A percentile compares a stretch with the other conserved stretches of the same genome.
Evolutionary conservation across 2,797 vertebrate genomes (phyloP).

Genomic region (Spheniscus humboldti): DNA sequence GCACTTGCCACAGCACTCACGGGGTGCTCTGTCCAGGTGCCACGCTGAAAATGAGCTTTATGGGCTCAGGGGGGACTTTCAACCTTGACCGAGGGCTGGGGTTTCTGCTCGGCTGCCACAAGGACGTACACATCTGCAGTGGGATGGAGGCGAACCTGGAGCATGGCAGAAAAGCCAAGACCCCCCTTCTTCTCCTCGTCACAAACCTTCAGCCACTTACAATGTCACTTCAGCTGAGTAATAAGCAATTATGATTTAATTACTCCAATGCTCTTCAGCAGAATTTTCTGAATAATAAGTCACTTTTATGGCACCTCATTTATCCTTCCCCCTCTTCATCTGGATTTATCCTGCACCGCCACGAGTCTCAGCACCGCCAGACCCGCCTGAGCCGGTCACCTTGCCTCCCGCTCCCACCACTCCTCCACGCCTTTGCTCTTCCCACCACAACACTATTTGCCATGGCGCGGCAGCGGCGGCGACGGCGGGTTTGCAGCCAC

Average conservation of each 20-base stretch:
- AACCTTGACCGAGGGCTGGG: fast-evolving
- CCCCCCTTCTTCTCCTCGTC: neutral
- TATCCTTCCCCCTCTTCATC: neutral
- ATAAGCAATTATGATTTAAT: constrained; percentile 7
- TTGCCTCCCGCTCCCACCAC: neutral
- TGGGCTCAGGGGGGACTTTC: fast-evolving
- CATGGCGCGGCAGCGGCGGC: constrained; percentile 37
- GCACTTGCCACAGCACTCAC: neutral
- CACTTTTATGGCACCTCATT: constrained; percentile 7
- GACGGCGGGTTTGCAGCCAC: constrained; percentile 74
- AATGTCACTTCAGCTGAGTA: constrained; percentile 7
- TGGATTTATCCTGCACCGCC: fast-evolving
- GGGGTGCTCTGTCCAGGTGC: neutral
- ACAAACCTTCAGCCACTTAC: constrained; percentile 15
- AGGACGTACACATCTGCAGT: neutral
- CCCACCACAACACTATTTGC: neutral
- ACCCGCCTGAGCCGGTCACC: neutral
- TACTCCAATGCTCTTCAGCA: neutral
- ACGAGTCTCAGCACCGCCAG: neutral
- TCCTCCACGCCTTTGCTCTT: neutral
- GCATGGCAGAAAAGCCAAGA: fast-evolving
- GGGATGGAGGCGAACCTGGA: fast-evolving
- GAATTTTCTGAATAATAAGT: neutral
- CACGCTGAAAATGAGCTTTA: neutral
- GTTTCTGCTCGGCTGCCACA: fast-evolving